phyloP scores from a whole-genome alignment of 2,797 vertebrate genomes.

The Molothrus aeneus region DNA sequence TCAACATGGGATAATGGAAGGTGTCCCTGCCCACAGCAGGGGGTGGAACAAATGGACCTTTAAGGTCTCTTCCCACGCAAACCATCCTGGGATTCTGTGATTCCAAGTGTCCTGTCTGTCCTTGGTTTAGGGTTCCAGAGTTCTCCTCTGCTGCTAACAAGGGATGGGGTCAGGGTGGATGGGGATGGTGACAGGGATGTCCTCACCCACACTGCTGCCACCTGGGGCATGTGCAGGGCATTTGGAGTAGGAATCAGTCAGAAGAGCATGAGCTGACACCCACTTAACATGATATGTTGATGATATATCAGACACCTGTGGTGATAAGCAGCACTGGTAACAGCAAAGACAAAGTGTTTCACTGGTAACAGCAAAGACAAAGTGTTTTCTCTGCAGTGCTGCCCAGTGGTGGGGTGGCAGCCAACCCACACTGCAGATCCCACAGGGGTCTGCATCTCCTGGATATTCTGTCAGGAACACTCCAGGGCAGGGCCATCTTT shows the following conservation, averaged over 20 bases:
- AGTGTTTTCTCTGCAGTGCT: neutral
- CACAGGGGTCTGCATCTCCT: neutral
- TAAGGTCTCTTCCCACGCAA: neutral
- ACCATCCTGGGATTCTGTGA: neutral
- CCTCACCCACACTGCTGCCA: neutral
- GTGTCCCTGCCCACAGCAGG: neutral
- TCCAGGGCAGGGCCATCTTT: neutral
- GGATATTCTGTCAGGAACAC: neutral
- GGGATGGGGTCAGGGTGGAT: neutral
- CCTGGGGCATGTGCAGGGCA: neutral
- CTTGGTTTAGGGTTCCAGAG: neutral
- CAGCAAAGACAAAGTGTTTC: neutral
- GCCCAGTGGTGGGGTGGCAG: neutral
- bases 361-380: neutral
- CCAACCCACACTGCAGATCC: fast-evolving
- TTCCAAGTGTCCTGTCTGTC: neutral
- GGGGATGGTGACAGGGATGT: neutral
- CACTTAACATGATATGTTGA: fast-evolving
- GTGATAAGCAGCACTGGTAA: fast-evolving
- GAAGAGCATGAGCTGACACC: neutral
- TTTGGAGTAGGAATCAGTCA: neutral
- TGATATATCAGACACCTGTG: neutral
- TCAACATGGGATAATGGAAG: neutral
- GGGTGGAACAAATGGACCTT: neutral
- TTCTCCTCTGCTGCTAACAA: neutral